These are phyloP conservation scores for Alexandromys fortis DNA, from an alignment of 2,113 vertebrate species.

Conservation along the genomic window DNA sequence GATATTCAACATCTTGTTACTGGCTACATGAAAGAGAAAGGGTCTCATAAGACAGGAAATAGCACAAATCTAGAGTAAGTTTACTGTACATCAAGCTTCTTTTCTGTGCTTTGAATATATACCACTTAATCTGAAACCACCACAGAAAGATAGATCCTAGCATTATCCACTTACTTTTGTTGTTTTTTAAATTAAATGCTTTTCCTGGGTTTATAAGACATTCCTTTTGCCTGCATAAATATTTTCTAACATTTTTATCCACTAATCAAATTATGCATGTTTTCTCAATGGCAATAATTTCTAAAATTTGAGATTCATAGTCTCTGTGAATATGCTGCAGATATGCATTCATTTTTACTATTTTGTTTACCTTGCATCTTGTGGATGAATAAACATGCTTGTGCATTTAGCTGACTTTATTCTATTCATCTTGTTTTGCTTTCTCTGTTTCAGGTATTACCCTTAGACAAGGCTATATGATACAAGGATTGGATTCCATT, in stretches of 20 bases:
- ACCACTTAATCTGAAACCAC: slow-evolving; percentile 3
- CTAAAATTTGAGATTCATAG: slow-evolving; percentile 12
- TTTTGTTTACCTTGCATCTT: slow-evolving; percentile 24
- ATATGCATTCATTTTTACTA: not conserved
- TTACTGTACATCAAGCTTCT: not conserved
- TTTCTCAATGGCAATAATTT: not conserved
- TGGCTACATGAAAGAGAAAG: not conserved
- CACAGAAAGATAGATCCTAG: not conserved
- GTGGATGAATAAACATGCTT: not conserved
- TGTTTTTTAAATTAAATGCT: not conserved
- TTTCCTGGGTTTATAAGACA: not conserved
- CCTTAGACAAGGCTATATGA: not conserved
- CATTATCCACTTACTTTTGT: not conserved
- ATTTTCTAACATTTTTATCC: not conserved
- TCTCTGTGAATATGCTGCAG: not conserved
- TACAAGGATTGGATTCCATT: slow-evolving; percentile 46
- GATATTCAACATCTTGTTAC: not conserved
- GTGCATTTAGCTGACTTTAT: not conserved
- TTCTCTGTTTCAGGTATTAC: not conserved
- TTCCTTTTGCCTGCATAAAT: not conserved
- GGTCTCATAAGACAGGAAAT: not conserved
- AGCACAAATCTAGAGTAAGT: not conserved
- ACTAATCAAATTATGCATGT: not conserved
- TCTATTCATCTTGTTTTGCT: not conserved
- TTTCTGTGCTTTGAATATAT: not conserved